Evolutionary conservation across 30 jellyfish, hydroid and myxozoan species (phyloP), one percentile per base, ranked within the genome.

Genomic region (Aurelia aurita): DNA sequence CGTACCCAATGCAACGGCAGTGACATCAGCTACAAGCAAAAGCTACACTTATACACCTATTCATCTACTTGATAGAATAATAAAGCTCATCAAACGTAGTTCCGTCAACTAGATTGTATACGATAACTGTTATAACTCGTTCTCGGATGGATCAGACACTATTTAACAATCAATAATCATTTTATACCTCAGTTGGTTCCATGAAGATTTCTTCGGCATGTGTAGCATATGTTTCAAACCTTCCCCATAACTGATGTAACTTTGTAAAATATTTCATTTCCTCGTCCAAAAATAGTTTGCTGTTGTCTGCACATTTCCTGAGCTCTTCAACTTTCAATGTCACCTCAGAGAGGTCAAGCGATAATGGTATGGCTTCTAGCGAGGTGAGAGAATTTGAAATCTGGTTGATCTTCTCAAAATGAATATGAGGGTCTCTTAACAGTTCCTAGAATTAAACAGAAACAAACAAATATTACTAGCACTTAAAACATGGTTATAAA

Each of bases 171-270:
- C 47, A 35, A 35, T 39, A 39, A 39, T 39, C 54, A 55, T 26
- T 27, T 27, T 35, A 8, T 45, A 80, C 90, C 81, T 80, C 90
- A 16, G 46, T 53, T 10, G 83, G 83, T 55, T 80, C 90, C 79
- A 28, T 31, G 32, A 82, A 82, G 22, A 82, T 68, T 27, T 82
- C 91, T 23, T 82, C 91, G 9, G 91, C 91, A 68, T 82, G 91
- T 19, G 31, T 28, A 35, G 82, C 46, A 45, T 46, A 82, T 23
- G 59, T 47, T 68, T 82, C 91, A 57, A 82, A 82, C 58, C 51
- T 82, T 68, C 77, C 91, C 91, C 91, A 82, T 25, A 68, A 35
- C 31, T 58, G 70, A 18, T 69, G 58, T 59, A 82, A 23, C 9
- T 68, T 61, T 18, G 71, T 14, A 29, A 67, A 55, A 21, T 31